phyloP scores from a whole-genome alignment of 2,888 invertebrate species.

The Cheilosia pagana region DNA sequence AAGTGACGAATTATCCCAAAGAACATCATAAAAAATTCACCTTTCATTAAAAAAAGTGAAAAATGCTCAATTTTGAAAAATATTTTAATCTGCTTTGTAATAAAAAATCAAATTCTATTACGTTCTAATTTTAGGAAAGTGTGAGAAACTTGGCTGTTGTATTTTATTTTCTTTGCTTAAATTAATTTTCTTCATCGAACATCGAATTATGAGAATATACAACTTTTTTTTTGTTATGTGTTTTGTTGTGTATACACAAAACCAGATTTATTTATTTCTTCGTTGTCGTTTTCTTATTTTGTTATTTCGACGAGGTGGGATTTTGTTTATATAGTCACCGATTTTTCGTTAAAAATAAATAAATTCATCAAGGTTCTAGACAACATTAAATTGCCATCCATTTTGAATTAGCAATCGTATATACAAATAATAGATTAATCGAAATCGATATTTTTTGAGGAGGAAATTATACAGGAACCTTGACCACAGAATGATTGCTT shows the following conservation, averaged over 20 bases:
- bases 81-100: constrained; percentile 6
- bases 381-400: too few relatives aligned
- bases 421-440: too few relatives aligned
- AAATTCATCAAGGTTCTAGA: not conserved
- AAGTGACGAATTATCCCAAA: not conserved
- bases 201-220: constrained; percentile 8
- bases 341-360: constrained; percentile 11
- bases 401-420: too few relatives aligned
- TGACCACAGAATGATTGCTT: too few relatives aligned
- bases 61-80: constrained; percentile 1
- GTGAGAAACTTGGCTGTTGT: not conserved
- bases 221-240: not conserved
- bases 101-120: constrained; percentile 19
- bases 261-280: not conserved
- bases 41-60: constrained; percentile 7
- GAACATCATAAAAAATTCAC: not conserved
- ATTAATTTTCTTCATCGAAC: not conserved
- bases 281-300: not conserved
- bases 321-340: constrained; percentile 22
- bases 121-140: constrained; percentile 28
- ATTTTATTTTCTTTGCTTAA: not conserved
- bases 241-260: not conserved
- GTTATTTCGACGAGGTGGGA: constrained; percentile 1
- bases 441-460: too few relatives aligned
- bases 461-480: too few relatives aligned